phyloP scores from a whole-genome alignment of 2,888 invertebrate genomes.

The Drosophila meridionalis region DNA sequence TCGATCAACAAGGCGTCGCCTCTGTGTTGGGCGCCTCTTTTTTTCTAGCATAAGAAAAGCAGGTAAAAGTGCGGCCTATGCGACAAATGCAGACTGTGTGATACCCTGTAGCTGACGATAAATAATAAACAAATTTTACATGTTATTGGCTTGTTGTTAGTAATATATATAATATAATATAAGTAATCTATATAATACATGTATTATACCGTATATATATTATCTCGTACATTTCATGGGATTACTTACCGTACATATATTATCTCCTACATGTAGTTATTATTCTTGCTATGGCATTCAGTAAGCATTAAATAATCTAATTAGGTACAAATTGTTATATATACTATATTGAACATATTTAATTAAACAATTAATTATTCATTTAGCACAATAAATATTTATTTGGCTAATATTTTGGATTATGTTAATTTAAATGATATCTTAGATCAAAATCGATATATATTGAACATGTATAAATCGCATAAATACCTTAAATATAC shows the following conservation, averaged over 20 bases:
- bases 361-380: neutral
- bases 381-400: neutral
- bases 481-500: neutral
- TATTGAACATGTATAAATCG: neutral
- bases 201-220: too few species aligned
- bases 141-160: neutral
- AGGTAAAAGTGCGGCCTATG: neutral
- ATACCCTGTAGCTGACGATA: neutral
- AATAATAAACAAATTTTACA: neutral
- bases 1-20: slow-evolving; percentile 70
- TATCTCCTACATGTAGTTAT: too few species aligned
- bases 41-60: slow-evolving; percentile 55
- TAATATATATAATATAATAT: too few species aligned
- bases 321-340: too few species aligned
- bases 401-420: too few species aligned
- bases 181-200: too few species aligned
- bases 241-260: too few species aligned
- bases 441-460: neutral
- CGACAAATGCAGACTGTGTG: neutral
- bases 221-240: too few species aligned
- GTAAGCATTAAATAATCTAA: too few species aligned
- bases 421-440: too few species aligned
- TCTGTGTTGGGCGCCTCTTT: slow-evolving; percentile 39
- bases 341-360: neutral
- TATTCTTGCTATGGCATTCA: too few species aligned